phyloP scores from a whole-genome alignment of 2,113 vertebrate species.

The Catharus bicknelli region DNA sequence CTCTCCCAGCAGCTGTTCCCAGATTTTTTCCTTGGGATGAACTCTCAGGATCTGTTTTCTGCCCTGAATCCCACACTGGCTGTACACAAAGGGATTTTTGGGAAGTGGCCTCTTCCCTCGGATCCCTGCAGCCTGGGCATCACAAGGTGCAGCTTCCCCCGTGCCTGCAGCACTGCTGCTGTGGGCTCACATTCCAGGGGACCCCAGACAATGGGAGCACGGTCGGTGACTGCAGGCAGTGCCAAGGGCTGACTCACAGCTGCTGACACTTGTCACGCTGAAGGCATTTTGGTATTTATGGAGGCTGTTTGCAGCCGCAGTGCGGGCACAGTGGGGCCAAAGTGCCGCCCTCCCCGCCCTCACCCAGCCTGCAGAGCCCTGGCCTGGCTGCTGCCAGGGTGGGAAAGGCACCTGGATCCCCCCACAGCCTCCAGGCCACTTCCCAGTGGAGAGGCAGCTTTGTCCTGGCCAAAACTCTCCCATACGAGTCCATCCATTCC shows the following conservation, averaged over 20 bases:
- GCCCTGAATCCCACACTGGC: fast-evolving
- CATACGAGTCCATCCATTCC: fast-evolving
- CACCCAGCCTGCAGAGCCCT: not conserved
- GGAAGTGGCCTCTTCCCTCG: fast-evolving
- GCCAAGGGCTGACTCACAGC: slow-evolving; percentile 30
- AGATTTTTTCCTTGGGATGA: not conserved
- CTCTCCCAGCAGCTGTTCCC: not conserved
- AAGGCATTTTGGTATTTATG: not conserved
- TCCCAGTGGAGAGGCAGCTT: not conserved
- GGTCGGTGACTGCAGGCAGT: not conserved
- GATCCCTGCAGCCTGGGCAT: fast-evolving
- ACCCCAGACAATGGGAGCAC: not conserved
- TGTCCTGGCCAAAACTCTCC: not conserved
- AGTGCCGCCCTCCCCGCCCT: not conserved
- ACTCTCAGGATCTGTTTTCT: not conserved
- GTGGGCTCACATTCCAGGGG: not conserved
- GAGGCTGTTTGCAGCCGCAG: not conserved
- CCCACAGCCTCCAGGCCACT: not conserved
- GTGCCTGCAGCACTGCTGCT: fast-evolving
- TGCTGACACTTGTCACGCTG: slow-evolving; percentile 4
- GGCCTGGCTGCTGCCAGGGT: not conserved
- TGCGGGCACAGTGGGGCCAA: not conserved
- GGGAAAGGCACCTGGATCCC: not conserved
- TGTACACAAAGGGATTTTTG: fast-evolving
- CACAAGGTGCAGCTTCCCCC: not conserved